Evolutionary conservation across 2,888 invertebrate genomes (phyloP).

Genomic region (Microctonus brassicae): DNA sequence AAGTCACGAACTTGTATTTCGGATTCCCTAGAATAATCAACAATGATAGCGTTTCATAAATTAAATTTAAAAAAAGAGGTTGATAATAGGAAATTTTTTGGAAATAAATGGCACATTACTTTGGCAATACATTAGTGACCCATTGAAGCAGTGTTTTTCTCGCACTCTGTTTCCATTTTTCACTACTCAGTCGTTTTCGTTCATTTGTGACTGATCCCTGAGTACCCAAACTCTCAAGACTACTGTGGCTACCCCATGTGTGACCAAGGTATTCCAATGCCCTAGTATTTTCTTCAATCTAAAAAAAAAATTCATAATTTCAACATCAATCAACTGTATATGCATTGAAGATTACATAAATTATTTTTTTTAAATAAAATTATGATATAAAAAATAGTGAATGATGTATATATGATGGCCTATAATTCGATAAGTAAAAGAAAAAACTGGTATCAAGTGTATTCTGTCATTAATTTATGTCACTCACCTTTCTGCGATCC

Average conservation of each 20-base stretch:
- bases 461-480: not conserved
- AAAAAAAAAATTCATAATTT: slow-evolving; percentile 40
- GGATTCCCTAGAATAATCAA: slow-evolving; percentile 76
- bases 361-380: not conserved
- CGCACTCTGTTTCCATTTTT: slow-evolving; percentile 90
- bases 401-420: no score
- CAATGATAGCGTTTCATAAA: not conserved
- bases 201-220: slow-evolving; percentile 75
- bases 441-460: no score
- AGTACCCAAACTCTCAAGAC: slow-evolving; percentile 84
- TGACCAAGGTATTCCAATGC: slow-evolving; percentile 88
- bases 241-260: slow-evolving; percentile 85
- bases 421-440: no score
- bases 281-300: slow-evolving; percentile 96
- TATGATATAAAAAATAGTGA: no score
- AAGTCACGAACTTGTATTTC: slow-evolving; percentile 94
- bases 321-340: not conserved
- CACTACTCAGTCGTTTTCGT: slow-evolving; percentile 72
- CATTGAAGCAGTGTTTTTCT: slow-evolving; percentile 92
- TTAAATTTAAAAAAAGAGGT: not conserved
- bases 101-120: slow-evolving; percentile 69
- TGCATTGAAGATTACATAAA: slow-evolving; percentile 27
- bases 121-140: slow-evolving; percentile 93
- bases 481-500: slow-evolving; percentile 69
- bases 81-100: slow-evolving; percentile 25